Evolutionary conservation across 2,888 invertebrate species (phyloP).

Genomic region (Pterobdella sp.): DNA sequence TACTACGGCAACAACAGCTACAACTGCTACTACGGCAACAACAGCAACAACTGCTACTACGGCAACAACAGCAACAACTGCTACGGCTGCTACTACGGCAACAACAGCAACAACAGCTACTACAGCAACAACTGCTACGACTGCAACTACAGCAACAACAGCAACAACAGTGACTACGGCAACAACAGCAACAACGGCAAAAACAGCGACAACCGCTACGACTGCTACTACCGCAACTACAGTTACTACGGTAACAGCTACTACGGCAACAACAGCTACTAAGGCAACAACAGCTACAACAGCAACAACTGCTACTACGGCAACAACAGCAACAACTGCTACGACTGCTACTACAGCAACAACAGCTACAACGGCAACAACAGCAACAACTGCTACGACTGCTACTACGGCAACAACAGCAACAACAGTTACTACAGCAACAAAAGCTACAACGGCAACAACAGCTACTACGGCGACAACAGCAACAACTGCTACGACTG

Average conservation of each 20-base stretch:
- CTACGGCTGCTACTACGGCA: not conserved
- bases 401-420: too few species aligned
- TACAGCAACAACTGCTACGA: not conserved
- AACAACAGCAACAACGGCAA: not conserved
- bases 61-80: not conserved
- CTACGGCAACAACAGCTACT: not conserved
- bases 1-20: not conserved
- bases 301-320: not conserved
- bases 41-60: not conserved
- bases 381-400: too few species aligned
- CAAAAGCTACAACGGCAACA: too few species aligned
- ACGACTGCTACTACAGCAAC: constrained; percentile 11
- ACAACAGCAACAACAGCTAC: not conserved
- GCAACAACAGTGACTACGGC: not conserved
- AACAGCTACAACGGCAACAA: too few species aligned
- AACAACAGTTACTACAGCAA: too few species aligned
- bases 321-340: not conserved
- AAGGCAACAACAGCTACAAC: constrained; percentile 7
- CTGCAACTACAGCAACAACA: not conserved
- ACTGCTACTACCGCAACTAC: not conserved
- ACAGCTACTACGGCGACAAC: not conserved
- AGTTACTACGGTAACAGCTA: not conserved
- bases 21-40: not conserved
- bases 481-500: constrained; percentile 9
- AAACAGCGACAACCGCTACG: not conserved